A percentile compares a stretch with the other conserved stretches of the same genome.
Evolutionary conservation across 64 coral and sea anemone species (phyloP).

Genomic region (Montipora sp.): DNA sequence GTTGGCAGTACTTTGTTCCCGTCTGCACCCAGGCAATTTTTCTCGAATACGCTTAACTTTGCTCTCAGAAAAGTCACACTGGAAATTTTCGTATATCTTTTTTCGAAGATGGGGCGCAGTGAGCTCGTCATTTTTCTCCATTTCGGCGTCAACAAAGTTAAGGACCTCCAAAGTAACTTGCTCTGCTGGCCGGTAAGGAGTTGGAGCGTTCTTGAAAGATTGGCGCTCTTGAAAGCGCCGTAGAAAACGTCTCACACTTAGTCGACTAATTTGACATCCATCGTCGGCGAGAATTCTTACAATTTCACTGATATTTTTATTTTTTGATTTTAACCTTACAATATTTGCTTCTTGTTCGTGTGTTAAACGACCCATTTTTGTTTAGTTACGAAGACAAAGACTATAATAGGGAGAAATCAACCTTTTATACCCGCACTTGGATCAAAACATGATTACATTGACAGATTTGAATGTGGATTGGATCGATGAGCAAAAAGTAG

Average conservation of each 20-base stretch:
- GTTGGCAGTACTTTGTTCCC: constrained; percentile 12
- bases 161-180: not conserved
- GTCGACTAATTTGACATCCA: no score
- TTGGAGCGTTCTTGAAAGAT: no score
- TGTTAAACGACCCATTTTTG: no score
- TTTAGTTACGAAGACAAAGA: no score
- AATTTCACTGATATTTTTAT: no score
- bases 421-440: not conserved
- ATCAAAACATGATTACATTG: not conserved
- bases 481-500: no score
- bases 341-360: no score
- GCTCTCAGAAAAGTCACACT: not conserved
- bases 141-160: not conserved
- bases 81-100: not conserved
- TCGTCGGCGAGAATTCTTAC: no score
- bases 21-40: constrained; percentile 22
- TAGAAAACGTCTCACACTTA: no score
- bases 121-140: constrained; percentile 20
- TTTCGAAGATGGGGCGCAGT: not conserved
- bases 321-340: no score
- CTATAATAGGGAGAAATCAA: not conserved
- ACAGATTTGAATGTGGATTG: not conserved
- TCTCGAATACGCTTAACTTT: not conserved
- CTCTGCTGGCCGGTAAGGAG: no score
- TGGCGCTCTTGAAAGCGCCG: no score